phyloP scores from a whole-genome alignment of 1,140 invertebrate species.

The Vanessa atalanta region DNA sequence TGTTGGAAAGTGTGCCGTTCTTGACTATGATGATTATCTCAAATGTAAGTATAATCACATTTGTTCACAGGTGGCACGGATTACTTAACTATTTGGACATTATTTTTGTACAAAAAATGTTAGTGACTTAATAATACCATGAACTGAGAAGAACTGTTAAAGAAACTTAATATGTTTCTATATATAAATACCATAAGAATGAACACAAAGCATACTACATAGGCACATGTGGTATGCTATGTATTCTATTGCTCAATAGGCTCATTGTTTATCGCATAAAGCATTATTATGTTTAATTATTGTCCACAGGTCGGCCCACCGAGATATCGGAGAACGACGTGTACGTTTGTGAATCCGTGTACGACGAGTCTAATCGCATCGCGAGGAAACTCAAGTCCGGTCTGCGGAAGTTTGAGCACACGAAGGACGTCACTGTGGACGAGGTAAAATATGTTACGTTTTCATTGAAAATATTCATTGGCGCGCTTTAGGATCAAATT shows the following conservation, averaged over 20 bases:
- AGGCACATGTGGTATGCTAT: too few species aligned
- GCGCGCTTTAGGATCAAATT: background rate
- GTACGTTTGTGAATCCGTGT: constrained; percentile 96
- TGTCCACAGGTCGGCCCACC: constrained; percentile 89
- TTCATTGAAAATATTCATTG: background rate
- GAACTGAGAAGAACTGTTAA: too few species aligned
- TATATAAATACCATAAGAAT: too few species aligned
- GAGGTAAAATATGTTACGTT: constrained; percentile 81
- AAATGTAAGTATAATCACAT: constrained; percentile 84
- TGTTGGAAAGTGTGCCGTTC: constrained; percentile 93
- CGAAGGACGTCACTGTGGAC: constrained; percentile 92
- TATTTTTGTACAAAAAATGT: too few species aligned
- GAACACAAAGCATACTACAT: too few species aligned
- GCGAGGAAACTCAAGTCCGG: constrained; percentile 88
- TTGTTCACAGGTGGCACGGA: background rate
- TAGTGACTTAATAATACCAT: too few species aligned
- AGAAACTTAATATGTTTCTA: too few species aligned
- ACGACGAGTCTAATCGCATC: constrained; percentile 92
- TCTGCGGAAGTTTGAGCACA: constrained; percentile 91
- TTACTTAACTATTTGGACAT: background rate
- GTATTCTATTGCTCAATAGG: too few species aligned
- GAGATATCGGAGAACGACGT: constrained; percentile 96
- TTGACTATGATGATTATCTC: constrained; percentile 95
- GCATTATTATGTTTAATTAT: background rate
- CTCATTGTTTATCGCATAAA: too few species aligned